Evolutionary conservation across 92 coral and sea anemone species (phyloP), one percentile per base, ranked within the genome.

Genomic region (Micromussa lordhowensis): DNA sequence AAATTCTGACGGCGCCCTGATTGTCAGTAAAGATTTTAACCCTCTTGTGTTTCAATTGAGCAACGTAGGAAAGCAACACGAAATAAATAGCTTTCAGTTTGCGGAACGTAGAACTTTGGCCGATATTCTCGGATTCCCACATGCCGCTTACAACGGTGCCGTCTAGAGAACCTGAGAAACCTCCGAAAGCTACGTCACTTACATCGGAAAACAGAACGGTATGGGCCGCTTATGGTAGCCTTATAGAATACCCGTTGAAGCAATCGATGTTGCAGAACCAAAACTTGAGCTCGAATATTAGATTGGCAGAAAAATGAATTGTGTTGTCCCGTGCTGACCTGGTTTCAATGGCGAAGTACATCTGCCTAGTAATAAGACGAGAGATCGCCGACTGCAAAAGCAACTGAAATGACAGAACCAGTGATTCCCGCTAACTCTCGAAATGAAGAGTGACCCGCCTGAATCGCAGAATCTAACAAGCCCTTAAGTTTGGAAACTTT

Each of bases 21-120:
- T n/a, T n/a, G n/a, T n/a, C n/a, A n/a, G n/a, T n/a, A n/a, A n/a
- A 76, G 28, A 89, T 77, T 54, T 86, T 86, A 10, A 93, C 90
- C 40, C 75, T 88, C 71, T 85, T 81, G 86, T 75, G 78, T 0
- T 79, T 69, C 68, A 68, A 53, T 48, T 64, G 74, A 71, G 59
- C 83, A 26, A 26, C 80, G 83, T 78, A 79, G 15, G 81, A 74
- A 48, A 85, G 68, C 74, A 85, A 85, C 61, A 74, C 82, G 72
- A 4, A 84, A n/a, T n/a, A 55, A 24, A 92, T 82, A 26, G 95
- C 97, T 71, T 83, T 92, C 68, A 94, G 69, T 69, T 94, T 90
- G 28, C 87, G 55, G 36, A 36, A 86, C 59, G 90, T 57, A 79
- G 93, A 90, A 36, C 93, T 90, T 34, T 59, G 19, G 28, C 88